phyloP scores from a whole-genome alignment of 2,888 invertebrate species.

The Aphodius sticticus region DNA sequence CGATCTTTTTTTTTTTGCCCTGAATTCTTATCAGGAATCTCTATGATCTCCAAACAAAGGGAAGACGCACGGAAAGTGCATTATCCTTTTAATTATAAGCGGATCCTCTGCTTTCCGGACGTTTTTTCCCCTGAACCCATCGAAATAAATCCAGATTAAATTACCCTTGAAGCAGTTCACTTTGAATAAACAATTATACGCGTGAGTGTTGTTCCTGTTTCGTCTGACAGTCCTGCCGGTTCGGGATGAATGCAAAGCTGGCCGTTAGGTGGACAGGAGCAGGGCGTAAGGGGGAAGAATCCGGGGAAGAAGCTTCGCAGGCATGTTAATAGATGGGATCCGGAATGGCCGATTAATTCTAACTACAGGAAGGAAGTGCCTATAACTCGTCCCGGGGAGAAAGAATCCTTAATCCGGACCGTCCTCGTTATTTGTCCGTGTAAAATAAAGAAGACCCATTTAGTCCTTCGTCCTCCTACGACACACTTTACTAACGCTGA shows the following conservation, averaged over 20 bases:
- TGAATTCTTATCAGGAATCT: background rate
- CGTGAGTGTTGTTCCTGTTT: background rate
- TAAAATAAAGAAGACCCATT: slow-evolving; percentile 47
- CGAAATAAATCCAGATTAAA: slow-evolving; percentile 36
- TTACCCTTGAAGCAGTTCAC: slow-evolving; percentile 31
- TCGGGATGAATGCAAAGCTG: slow-evolving; percentile 12
- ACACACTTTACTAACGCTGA: slow-evolving; percentile 46
- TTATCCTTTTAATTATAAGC: slow-evolving; percentile 35
- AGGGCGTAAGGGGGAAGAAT: slow-evolving; percentile 29
- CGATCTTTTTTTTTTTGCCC: background rate
- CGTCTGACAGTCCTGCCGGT: slow-evolving; percentile 1
- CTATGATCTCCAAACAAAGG: background rate
- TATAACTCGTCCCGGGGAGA: slow-evolving; percentile 50
- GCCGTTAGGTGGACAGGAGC: slow-evolving; percentile 12
- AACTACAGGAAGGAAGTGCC: slow-evolving; percentile 50
- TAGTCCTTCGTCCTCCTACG: slow-evolving; percentile 42
- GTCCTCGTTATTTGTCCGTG: slow-evolving; percentile 49
- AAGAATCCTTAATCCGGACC: slow-evolving; percentile 51
- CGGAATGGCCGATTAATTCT: slow-evolving; percentile 51
- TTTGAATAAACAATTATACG: slow-evolving; percentile 30
- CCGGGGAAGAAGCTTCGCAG: slow-evolving; percentile 24
- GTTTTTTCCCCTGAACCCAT: slow-evolving; percentile 27
- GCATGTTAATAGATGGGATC: slow-evolving; percentile 49
- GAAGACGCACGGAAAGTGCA: slow-evolving; percentile 27
- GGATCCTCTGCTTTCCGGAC: slow-evolving; percentile 11